Percentiles rank a stretch among this genome's conserved stretches.
phyloP scores from a whole-genome alignment of 2,888 invertebrate species.

The Dryobotodes eremita region DNA sequence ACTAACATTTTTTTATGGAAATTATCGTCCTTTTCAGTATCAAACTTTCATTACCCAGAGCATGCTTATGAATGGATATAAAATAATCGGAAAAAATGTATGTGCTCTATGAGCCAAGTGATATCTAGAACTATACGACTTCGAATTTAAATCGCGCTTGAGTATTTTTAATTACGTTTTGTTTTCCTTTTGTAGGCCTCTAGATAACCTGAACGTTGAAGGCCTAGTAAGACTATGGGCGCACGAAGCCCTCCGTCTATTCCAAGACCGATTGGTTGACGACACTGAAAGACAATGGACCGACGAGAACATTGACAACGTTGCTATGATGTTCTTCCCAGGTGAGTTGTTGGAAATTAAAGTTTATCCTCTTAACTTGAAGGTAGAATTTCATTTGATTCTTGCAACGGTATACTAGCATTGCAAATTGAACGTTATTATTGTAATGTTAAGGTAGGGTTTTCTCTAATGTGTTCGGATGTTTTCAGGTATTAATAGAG shows the following conservation, averaged over 20 bases:
- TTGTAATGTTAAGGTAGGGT: not conserved
- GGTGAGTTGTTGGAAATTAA: slow-evolving; percentile 82
- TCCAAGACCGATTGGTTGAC: slow-evolving; percentile 98
- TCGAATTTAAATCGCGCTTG: not conserved
- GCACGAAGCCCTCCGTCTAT: slow-evolving; percentile 99
- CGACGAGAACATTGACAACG: slow-evolving; percentile 98
- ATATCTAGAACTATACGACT: not conserved
- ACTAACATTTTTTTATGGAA: too few species aligned
- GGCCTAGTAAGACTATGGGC: slow-evolving; percentile 99
- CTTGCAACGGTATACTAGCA: not conserved
- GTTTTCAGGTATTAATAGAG: slow-evolving; percentile 93
- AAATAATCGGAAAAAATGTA: not conserved
- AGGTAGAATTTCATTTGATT: not conserved
- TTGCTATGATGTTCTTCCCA: slow-evolving; percentile 98
- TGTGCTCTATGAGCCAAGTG: not conserved
- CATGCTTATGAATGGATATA: not conserved
- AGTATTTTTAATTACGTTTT: not conserved
- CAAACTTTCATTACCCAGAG: not conserved
- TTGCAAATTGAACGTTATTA: not conserved
- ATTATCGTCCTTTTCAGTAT: not conserved
- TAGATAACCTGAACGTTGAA: slow-evolving; percentile 97
- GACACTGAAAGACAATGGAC: slow-evolving; percentile 99
- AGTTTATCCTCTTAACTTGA: not conserved
- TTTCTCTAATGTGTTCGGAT: not conserved
- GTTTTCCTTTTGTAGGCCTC: slow-evolving; percentile 91